Evolutionary conservation across 2,888 invertebrate species (phyloP), one percentile per base, ranked within the genome.

Genomic region (Polyommatus icarus): DNA sequence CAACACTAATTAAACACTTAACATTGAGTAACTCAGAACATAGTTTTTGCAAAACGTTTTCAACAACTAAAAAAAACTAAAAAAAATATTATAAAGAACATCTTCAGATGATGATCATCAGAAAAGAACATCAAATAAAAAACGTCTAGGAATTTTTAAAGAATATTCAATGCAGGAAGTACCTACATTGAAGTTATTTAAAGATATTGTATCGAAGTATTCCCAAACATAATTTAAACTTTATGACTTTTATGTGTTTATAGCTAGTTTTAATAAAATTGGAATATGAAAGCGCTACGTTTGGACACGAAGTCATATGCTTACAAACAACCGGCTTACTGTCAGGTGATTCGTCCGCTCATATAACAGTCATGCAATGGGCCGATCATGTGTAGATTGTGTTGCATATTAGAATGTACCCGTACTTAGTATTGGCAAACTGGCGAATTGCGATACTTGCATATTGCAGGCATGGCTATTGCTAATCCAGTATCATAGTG

Each of bases 391-490:
- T 67, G 61, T 67, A 67, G 29, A 67, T 67, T 4, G 61, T 29
- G 12, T 20, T 10, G 12, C 61, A 67, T 67, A 29, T 67, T 67
- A 67, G 61, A 67, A 67, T 67, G 61, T 67, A 12, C 61, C 10
- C 20, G 3, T 59, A 59, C 20, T 59, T 15, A 67, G 24, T 24
- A 67, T 67, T 67, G 61, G 61, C 29, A 67, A 24, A 24, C 20
- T 59, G 2, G 59, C 61, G 24, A 24, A 24, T 67, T 67, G 24
- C 61, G 24, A 67, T 67, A 67, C 59, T 4, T 29, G 61, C 61
- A 67, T 67, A 67, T 29, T 67, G 61, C 61, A 67, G 61, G 20
- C 20, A 59, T 59, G 59, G 61, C 29, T 67, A 67, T 67, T 67
- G 61, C 24, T 67, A 67, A 67, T 67, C 61, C 4, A 67, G 61